Conservation (phyloP, 1,140 invertebrate species). For the Ptiloglossa arizonensis region DNA sequence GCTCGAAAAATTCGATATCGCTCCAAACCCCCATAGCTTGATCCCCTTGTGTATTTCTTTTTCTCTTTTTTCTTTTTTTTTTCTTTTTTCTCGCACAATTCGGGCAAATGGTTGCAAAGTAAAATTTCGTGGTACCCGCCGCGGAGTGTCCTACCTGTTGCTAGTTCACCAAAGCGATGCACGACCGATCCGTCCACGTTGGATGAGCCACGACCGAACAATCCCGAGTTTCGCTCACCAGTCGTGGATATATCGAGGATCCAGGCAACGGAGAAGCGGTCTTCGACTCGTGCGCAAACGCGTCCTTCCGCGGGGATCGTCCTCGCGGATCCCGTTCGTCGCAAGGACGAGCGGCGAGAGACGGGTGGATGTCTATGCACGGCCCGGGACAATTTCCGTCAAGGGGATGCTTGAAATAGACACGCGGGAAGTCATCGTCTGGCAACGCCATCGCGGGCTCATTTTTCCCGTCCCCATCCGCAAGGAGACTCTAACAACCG, state of each 20-base stretch:
- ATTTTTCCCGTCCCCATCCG: background rate
- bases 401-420: conserved; percentile 31
- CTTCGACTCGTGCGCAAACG: conserved; percentile 63
- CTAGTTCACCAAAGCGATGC: conserved; percentile 36
- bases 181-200: conserved; percentile 27
- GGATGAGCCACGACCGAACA: conserved; percentile 58
- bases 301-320: conserved; percentile 54
- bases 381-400: conserved; percentile 31
- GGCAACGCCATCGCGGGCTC: background rate
- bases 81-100: background rate
- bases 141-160: conserved; percentile 61
- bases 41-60: too few species aligned
- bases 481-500: background rate
- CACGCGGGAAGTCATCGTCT: background rate
- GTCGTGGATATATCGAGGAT: conserved; percentile 56
- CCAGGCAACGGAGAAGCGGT: conserved; percentile 51
- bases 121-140: conserved; percentile 24
- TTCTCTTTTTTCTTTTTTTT: too few species aligned
- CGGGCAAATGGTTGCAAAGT: background rate
- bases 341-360: conserved; percentile 32
- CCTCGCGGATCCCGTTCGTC: conserved; percentile 32
- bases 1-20: too few species aligned
- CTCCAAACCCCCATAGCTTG: too few species aligned
- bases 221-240: conserved; percentile 46
- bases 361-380: conserved; percentile 10